phyloP scores from a whole-genome alignment of 2,888 invertebrate species.

The Heliconius hortense region DNA sequence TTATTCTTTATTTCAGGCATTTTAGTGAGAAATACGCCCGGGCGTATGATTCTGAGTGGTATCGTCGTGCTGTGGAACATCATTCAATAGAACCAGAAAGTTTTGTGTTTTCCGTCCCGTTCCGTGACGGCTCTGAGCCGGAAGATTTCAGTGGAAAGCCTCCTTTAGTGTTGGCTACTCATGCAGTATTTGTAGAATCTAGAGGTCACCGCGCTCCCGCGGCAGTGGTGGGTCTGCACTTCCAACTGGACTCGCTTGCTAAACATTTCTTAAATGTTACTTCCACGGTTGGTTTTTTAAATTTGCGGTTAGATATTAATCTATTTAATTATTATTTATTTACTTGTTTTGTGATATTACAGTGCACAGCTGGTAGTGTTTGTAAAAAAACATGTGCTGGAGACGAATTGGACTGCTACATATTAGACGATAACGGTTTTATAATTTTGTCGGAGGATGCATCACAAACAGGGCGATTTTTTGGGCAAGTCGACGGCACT shows the following conservation, averaged over 20 bases:
- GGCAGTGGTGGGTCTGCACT: conserved; percentile 95
- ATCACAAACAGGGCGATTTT: conserved; percentile 94
- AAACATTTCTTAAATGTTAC: conserved; percentile 94
- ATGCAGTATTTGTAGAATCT: conserved; percentile 93
- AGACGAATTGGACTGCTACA: conserved; percentile 94
- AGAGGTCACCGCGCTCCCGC: conserved; percentile 92
- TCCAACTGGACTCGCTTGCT: conserved; percentile 90
- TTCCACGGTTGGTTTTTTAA: conserved; percentile 85
- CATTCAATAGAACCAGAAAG: conserved; percentile 92
- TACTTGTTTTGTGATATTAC: conserved; percentile 45
- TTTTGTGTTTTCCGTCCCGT: conserved; percentile 94
- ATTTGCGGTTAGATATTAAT: background rate
- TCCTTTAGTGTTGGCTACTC: conserved; percentile 92
- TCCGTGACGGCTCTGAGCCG: conserved; percentile 82
- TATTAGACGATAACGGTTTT: conserved; percentile 97
- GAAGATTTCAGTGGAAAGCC: conserved; percentile 82
- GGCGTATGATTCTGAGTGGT: conserved; percentile 95
- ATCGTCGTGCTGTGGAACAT: conserved; percentile 94
- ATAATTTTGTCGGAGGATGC: conserved; percentile 94
- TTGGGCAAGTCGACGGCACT: conserved; percentile 96
- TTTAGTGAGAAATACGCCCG: conserved; percentile 90
- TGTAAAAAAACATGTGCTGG: conserved; percentile 94
- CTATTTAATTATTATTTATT: background rate
- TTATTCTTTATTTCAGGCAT: conserved; percentile 78
- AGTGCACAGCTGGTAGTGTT: conserved; percentile 86